Evolutionary conservation across 2,113 vertebrate genomes (phyloP).

Genomic region (Upupa epops): DNA sequence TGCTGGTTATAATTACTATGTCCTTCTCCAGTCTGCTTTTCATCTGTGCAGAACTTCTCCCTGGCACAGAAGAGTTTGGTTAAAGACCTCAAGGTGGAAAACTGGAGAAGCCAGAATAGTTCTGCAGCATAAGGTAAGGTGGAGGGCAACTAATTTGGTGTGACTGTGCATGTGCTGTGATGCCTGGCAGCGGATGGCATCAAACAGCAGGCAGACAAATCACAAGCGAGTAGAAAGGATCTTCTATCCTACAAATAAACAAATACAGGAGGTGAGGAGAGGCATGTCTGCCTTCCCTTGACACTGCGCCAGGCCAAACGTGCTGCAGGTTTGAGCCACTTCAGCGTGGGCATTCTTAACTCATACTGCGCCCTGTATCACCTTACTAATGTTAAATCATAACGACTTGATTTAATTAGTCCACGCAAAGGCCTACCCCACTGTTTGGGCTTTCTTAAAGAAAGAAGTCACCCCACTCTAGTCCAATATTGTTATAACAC

Average conservation of each 20-base stretch:
- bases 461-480: background rate
- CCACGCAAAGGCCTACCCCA: background rate
- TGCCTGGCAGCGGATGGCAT: background rate
- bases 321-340: background rate
- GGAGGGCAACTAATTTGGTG: background rate
- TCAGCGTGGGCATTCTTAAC: background rate
- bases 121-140: background rate
- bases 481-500: background rate
- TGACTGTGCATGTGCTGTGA: background rate
- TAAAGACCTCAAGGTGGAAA: conserved; percentile 33
- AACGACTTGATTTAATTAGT: background rate
- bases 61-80: background rate
- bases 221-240: background rate
- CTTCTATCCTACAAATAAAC: background rate
- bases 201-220: conserved; percentile 7
- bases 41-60: background rate
- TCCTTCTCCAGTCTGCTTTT: conserved; percentile 44
- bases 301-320: background rate
- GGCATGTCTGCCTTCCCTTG: background rate
- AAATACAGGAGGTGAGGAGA: background rate
- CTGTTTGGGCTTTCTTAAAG: background rate
- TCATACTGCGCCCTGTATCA: too few species aligned
- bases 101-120: background rate
- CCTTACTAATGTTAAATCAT: background rate
- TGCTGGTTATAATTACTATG: conserved; percentile 46